Evolutionary conservation across 2,797 vertebrate genomes (phyloP).

Genomic region (Loriculus beryllinus): DNA sequence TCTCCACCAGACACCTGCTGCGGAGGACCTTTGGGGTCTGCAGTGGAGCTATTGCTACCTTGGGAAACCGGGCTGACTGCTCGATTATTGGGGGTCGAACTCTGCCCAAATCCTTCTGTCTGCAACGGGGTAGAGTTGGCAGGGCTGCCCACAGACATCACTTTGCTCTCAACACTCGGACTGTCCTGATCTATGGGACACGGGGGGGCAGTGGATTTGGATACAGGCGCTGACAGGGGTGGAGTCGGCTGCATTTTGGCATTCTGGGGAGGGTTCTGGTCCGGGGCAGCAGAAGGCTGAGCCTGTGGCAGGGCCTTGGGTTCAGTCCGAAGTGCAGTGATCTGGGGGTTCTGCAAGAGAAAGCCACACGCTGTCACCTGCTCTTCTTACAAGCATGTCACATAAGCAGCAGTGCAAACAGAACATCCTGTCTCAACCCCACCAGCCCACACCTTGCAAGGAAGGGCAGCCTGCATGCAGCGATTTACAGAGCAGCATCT

Average conservation of each 20-base stretch:
- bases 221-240: conserved; percentile 82
- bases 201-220: conserved; percentile 82
- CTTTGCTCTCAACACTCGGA: conserved; percentile 88
- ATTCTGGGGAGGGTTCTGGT: conserved; percentile 91
- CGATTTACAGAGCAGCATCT: background rate
- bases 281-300: conserved; percentile 77
- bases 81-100: conserved; percentile 85
- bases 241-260: conserved; percentile 88
- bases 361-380: background rate
- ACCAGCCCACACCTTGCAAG: background rate
- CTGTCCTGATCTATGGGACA: conserved; percentile 84
- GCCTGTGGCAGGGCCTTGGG: conserved; percentile 81
- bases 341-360: conserved; percentile 88
- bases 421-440: background rate
- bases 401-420: background rate
- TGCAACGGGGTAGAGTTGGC: conserved; percentile 78
- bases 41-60: conserved; percentile 81
- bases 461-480: background rate
- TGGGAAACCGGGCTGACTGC: conserved; percentile 84
- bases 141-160: conserved; percentile 88
- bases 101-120: conserved; percentile 81
- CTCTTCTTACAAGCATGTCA: background rate
- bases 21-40: conserved; percentile 78
- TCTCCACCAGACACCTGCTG: conserved; percentile 88
- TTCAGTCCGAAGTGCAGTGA: conserved; percentile 86